A percentile compares a stretch with the other conserved stretches of the same genome.
Evolutionary conservation across 2,113 vertebrate species (phyloP).

Genomic region (Protomyctophum bolini): DNA sequence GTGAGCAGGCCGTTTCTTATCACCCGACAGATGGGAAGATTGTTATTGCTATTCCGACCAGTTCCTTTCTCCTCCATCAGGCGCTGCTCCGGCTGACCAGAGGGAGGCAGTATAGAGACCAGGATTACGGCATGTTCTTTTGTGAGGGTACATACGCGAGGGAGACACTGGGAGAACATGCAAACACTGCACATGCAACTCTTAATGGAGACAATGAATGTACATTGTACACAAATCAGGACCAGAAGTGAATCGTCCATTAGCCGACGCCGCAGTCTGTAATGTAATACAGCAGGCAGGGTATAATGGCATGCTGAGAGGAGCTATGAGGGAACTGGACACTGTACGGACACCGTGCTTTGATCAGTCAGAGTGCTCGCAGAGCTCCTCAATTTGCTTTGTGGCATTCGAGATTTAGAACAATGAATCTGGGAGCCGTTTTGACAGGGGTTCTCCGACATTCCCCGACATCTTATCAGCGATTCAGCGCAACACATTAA

Average conservation of each 20-base stretch:
- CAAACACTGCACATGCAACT: neutral
- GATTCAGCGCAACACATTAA: neutral
- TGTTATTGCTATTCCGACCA: too few relatives aligned
- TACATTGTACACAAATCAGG: neutral
- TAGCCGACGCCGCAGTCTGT: constrained; percentile 10
- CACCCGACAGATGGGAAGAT: too few relatives aligned
- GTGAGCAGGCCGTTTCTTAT: too few relatives aligned
- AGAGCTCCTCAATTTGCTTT: constrained; percentile 19
- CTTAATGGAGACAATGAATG: neutral
- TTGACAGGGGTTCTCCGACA: constrained; percentile 4
- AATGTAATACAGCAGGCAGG: constrained; percentile 11
- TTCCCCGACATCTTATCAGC: constrained; percentile 13
- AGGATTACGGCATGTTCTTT: too few relatives aligned
- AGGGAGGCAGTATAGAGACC: too few relatives aligned
- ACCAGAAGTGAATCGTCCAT: constrained; percentile 1
- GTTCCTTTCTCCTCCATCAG: too few relatives aligned
- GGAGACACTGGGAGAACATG: too few relatives aligned
- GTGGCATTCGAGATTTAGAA: constrained; percentile 19
- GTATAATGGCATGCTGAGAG: constrained; percentile 26
- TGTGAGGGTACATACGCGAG: too few relatives aligned
- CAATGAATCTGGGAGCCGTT: constrained; percentile 26
- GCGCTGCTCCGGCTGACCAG: too few relatives aligned
- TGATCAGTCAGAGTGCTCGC: constrained; percentile 22
- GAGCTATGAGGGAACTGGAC: constrained; percentile 13
- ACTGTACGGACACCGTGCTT: neutral